Base-by-base conservation (phyloP, 1,140 invertebrate genomes). In the Calycopis cecrops region DNA sequence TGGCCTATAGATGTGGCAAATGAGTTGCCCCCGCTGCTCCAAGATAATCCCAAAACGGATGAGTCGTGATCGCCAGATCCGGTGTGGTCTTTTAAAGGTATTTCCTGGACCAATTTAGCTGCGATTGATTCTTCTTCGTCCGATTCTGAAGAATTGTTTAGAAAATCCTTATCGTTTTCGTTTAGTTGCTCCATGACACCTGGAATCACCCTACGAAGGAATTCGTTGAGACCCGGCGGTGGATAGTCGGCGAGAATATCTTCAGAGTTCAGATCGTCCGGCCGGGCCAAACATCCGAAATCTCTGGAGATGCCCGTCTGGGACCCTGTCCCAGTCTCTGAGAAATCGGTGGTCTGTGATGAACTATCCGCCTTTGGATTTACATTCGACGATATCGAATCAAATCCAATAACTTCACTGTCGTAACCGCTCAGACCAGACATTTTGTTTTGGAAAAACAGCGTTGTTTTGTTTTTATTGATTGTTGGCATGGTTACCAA, bases 1-100 rank as follows among this genome's bases (percentile, higher is more conserved):
- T 67, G 60, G 0, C 83, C 83, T 1, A 80, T 56, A 11, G 81
- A 76, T 0, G 79, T 61, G 0, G 83, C 83, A 10, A 87, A 18
- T 0, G 83, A 77, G 35, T 78, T 84, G 0, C 81, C 79, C 6
- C 70, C 68, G 37, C 70, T 75, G 57, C 79, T 83, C 81, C 81
- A 87, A 1, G 71, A 69, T 0, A 82, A n/a, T 6, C 69, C 62
- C 1, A 85, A 18, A 4, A 85, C 61, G 0, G 69, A 69, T 0
- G 65, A 52, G 6, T 67, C 58, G 21, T 79, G 69, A 14, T 85
- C 81, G 0, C 83, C 83, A 0, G 68, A 62, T 3, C 71, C 76
- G 3, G 66, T 56, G 0, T 60, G 63, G 12, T 77, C 69, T 44
- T 68, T 68, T 0, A 74, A 17, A n/a, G 64, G 63, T 0, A 85